Conservation (phyloP, 2,888 invertebrate species). For the Drosophila kanekoi region DNA sequence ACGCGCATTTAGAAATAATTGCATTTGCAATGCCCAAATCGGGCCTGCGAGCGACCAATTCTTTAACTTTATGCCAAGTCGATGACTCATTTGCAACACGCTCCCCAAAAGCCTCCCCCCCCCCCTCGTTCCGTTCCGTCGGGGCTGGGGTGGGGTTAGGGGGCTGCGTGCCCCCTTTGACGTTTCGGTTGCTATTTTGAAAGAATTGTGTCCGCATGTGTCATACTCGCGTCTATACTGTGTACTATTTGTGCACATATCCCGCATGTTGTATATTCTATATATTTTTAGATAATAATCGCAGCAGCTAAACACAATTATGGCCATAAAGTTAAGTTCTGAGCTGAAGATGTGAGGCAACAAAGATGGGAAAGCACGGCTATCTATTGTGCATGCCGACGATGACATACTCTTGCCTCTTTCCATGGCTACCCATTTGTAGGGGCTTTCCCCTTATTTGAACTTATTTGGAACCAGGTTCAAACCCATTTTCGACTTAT, state of each 20-base stretch:
- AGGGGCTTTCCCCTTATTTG: no score
- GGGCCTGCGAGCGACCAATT: constrained; percentile 1
- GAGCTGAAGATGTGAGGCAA: background rate
- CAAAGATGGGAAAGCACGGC: no score
- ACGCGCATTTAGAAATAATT: background rate
- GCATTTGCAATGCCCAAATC: constrained; percentile 34
- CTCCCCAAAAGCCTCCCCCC: no score
- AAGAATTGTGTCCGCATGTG: constrained; percentile 56
- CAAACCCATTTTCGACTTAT: no score
- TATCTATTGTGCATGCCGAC: no score
- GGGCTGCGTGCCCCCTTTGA: constrained; percentile 36
- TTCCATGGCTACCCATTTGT: no score
- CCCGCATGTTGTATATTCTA: no score
- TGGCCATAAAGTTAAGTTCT: constrained; percentile 1
- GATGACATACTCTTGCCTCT: no score
- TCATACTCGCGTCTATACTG: constrained; percentile 29
- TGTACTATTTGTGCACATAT: constrained; percentile 14
- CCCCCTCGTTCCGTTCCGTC: no score
- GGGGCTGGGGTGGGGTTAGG: no score
- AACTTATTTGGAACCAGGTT: no score
- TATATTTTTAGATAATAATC: constrained; percentile 19
- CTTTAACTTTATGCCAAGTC: no score
- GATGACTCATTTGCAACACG: constrained; percentile 21
- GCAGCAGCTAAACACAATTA: constrained; percentile 6
- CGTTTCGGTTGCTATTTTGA: constrained; percentile 52